These are phyloP conservation scores for Drosophila kepulauana DNA, from an alignment of 1,140 invertebrate genomes.

Conservation along the genomic window DNA sequence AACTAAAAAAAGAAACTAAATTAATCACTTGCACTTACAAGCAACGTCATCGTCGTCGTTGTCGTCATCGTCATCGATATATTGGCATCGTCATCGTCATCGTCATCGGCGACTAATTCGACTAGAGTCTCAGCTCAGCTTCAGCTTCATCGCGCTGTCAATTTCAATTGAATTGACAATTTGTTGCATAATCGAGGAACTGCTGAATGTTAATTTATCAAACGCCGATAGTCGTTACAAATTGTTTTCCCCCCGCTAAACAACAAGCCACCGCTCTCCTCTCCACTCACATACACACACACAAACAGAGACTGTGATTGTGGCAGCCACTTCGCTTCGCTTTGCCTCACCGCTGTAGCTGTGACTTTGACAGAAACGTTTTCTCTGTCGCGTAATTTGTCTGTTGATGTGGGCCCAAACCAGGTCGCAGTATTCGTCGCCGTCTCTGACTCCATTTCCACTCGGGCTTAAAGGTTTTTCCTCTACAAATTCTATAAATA, in stretches of 20 bases:
- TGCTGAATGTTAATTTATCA: constrained; percentile 82
- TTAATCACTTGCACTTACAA: constrained; percentile 64
- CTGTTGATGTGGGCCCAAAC: constrained; percentile 37
- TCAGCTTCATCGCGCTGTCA: constrained; percentile 57
- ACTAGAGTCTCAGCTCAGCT: constrained; percentile 37
- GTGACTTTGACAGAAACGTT: constrained; percentile 46
- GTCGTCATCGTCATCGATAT: constrained; percentile 7
- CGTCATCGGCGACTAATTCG: constrained; percentile 39
- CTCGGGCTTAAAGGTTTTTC: neutral
- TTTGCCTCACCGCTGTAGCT: constrained; percentile 14
- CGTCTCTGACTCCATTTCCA: neutral
- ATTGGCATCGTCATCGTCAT: constrained; percentile 7
- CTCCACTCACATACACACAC: constrained; percentile 10
- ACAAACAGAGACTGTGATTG: neutral
- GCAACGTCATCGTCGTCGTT: constrained; percentile 6
- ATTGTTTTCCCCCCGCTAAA: constrained; percentile 71
- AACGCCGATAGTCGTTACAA: constrained; percentile 77
- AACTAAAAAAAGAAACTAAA: constrained; percentile 67
- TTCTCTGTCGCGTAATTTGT: constrained; percentile 50
- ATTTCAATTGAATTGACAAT: constrained; percentile 79
- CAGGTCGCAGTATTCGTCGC: constrained; percentile 15
- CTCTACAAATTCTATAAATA: neutral
- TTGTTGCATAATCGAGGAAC: constrained; percentile 79
- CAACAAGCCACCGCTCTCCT: constrained; percentile 37
- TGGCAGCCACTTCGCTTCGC: constrained; percentile 24